Base-by-base conservation (phyloP, 2,888 invertebrate genomes). In the Epirrhoe alternata region DNA sequence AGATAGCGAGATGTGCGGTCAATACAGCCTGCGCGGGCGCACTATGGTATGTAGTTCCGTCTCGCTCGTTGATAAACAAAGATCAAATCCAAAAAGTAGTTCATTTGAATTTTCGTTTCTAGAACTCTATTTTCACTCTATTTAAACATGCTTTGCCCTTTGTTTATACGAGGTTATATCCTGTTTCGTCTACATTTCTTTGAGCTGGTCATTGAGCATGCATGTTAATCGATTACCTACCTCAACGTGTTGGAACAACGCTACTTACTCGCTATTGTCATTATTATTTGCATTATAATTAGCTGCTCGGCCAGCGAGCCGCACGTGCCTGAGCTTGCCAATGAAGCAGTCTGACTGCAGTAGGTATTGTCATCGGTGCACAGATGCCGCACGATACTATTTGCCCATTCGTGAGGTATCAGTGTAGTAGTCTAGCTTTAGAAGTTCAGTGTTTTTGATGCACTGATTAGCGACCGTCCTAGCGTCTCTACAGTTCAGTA, bases 1-100 rank as follows among this genome's bases (percentile, higher is more conserved):
- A 77, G 77, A 82, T 77, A 77, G 76, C 73, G 75, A 79, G 78
- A 79, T 77, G 75, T 77, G 77, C 78, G 78, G 75, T 75, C 78
- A 77, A 74, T 67, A 74, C 73, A 70, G 72, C 61, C 68, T 60
- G 74, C 74, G 7, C 45, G 38, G 51, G 14, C 62, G 70, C 66
- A 17, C 4, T 38, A 51, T 51, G 69, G 72, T 69, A 69, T 35
- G 47, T 38, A 49, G 52, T 61, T 59, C 61, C 6, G 62, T 30
- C 24, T 1, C 1, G 7, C 14, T 16, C 14, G 6, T 45, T 42
- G 42, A 12, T 35, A 3, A 8, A 35, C 1, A 8, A 10, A 42
- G 8, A 10, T 42, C 1, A 42, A 47, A 5, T 47, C 16, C 6
- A 14, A 16, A 16, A 5, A 10, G 12, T 12, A 1, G 0, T 12